Evolutionary conservation across 2,113 vertebrate genomes (phyloP).

Genomic region (Axis porcinus): DNA sequence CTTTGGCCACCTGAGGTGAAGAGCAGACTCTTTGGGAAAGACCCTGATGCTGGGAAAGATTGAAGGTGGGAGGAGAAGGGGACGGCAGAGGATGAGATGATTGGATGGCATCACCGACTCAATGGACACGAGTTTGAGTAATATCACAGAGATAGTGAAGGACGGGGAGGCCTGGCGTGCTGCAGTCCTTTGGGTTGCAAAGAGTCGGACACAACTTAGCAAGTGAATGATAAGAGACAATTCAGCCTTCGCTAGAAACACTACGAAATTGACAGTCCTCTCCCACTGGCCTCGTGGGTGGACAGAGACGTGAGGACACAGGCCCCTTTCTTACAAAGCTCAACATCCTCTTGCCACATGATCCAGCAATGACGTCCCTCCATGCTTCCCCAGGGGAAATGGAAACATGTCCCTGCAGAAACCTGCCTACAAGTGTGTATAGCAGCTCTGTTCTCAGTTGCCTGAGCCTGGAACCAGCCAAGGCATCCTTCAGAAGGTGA

Average conservation of each 20-base stretch:
- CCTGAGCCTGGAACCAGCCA: background rate
- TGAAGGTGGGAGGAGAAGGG: background rate
- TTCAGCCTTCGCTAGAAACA: slow-evolving; percentile 21
- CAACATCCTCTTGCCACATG: accelerated
- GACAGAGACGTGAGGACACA: slow-evolving; percentile 21
- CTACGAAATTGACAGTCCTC: slow-evolving; percentile 36
- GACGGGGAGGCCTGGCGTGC: background rate
- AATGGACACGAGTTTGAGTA: background rate
- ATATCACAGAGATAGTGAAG: background rate
- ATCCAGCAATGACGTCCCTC: accelerated
- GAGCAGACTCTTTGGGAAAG: background rate
- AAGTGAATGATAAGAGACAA: background rate
- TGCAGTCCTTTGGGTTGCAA: background rate
- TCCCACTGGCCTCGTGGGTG: background rate
- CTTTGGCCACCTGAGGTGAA: background rate
- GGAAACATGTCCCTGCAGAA: no score
- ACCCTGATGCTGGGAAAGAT: background rate
- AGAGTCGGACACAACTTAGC: background rate
- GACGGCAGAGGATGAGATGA: background rate
- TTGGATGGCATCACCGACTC: background rate
- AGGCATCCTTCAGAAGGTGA: no score
- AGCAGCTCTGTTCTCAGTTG: background rate
- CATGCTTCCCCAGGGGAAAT: no score
- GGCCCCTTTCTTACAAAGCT: background rate
- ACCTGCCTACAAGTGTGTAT: background rate